Conservation (phyloP, 2,888 invertebrate species). For the Lumbricus terrestris region DNA sequence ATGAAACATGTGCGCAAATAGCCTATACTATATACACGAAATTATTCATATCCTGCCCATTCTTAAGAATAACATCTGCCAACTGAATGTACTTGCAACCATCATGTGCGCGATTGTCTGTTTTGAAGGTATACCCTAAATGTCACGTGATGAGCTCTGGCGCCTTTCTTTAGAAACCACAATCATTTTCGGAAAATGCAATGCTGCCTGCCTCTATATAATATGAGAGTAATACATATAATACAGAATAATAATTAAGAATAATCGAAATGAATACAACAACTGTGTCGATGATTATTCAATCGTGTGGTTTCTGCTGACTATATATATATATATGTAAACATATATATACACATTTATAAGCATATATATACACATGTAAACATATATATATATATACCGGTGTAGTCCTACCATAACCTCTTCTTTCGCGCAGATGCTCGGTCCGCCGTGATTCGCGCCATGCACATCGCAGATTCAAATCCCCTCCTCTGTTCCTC, state of each 20-base stretch:
- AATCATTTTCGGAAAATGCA: background rate
- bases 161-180: background rate
- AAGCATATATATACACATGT: background rate
- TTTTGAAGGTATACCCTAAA: background rate
- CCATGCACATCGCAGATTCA: background rate
- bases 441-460: background rate
- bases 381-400: too few species aligned
- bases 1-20: background rate
- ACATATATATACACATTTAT: too few species aligned
- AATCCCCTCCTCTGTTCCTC: background rate
- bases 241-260: too few species aligned
- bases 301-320: background rate
- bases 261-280: background rate
- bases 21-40: background rate
- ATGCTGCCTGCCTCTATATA: too few species aligned
- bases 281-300: background rate
- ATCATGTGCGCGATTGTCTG: background rate
- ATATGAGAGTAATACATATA: too few species aligned
- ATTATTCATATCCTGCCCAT: background rate
- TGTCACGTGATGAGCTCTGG: background rate
- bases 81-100: background rate
- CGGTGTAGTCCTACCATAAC: too few species aligned
- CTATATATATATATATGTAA: background rate
- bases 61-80: background rate
- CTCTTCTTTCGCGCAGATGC: too few species aligned